phyloP scores from a whole-genome alignment of 2,113 vertebrate species.

The Trogon melanurus region DNA sequence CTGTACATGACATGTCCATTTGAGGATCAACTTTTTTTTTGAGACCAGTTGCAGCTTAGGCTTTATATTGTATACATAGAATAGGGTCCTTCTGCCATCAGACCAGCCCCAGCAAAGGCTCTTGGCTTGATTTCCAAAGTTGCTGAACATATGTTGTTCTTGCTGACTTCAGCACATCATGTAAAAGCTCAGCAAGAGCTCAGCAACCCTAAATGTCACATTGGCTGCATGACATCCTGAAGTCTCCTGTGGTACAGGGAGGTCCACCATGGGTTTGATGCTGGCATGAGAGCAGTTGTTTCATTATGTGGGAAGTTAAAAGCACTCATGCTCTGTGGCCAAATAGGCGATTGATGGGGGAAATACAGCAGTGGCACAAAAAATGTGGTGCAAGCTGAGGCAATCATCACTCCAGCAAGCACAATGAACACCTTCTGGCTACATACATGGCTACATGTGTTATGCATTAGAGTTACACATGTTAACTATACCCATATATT shows the following conservation, averaged over 20 bases:
- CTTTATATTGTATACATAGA: neutral
- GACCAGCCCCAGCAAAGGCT: neutral
- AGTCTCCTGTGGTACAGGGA: neutral
- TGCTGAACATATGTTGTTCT: constrained; percentile 23
- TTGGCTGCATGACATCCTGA: constrained; percentile 12
- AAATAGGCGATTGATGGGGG: constrained; percentile 29
- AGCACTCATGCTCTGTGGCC: constrained; percentile 11
- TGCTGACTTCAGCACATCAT: neutral
- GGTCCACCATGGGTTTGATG: constrained; percentile 1
- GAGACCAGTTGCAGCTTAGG: neutral
- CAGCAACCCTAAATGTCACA: neutral
- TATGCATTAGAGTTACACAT: constrained; percentile 68
- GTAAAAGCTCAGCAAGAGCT: constrained; percentile 24
- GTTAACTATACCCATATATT: constrained; percentile 68
- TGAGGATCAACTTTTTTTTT: neutral
- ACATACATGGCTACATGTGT: constrained; percentile 68
- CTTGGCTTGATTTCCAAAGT: constrained; percentile 17
- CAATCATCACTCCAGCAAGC: constrained; percentile 65
- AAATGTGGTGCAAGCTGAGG: constrained; percentile 70
- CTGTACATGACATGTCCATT: neutral
- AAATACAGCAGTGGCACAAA: constrained; percentile 60
- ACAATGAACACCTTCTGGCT: constrained; percentile 71
- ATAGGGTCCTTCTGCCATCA: neutral
- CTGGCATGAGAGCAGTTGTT: neutral
- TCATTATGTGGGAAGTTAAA: neutral